phyloP scores from a whole-genome alignment of 2,888 invertebrate species.

The Ichneumoninae sp. region DNA sequence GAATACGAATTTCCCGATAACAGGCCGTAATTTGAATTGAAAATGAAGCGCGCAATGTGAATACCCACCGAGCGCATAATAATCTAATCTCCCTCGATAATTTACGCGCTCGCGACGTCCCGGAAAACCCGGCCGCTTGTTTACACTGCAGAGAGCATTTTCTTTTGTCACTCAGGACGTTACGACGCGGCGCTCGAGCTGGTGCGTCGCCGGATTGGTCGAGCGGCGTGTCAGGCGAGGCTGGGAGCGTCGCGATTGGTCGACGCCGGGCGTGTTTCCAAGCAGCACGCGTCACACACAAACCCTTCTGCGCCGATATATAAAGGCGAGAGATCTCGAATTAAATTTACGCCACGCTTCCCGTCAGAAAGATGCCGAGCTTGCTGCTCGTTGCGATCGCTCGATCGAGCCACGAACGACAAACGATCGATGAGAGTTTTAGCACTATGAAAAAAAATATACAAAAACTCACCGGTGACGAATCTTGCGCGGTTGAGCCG shows the following conservation, averaged over 20 bases:
- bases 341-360: not conserved
- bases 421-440: not conserved
- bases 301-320: slow-evolving; percentile 9
- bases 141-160: slow-evolving; percentile 18
- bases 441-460: not conserved
- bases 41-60: not conserved
- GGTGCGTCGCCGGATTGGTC: slow-evolving; percentile 74
- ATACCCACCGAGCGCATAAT: slow-evolving; percentile 7
- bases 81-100: not conserved
- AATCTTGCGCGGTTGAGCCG: slow-evolving; percentile 80
- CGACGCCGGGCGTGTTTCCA: slow-evolving; percentile 71
- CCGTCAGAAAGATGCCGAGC: slow-evolving; percentile 55
- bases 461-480: slow-evolving; percentile 82
- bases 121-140: slow-evolving; percentile 15
- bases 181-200: slow-evolving; percentile 73
- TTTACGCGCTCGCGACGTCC: slow-evolving; percentile 7
- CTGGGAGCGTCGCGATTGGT: slow-evolving; percentile 72
- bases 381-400: not conserved
- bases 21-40: not conserved
- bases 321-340: not conserved
- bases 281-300: slow-evolving; percentile 75
- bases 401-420: slow-evolving; percentile 19
- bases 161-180: slow-evolving; percentile 30
- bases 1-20: not conserved
- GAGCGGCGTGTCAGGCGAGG: slow-evolving; percentile 79